phyloP scores from a whole-genome alignment of 1,140 invertebrate species.

The Monomorium pharaonis region DNA sequence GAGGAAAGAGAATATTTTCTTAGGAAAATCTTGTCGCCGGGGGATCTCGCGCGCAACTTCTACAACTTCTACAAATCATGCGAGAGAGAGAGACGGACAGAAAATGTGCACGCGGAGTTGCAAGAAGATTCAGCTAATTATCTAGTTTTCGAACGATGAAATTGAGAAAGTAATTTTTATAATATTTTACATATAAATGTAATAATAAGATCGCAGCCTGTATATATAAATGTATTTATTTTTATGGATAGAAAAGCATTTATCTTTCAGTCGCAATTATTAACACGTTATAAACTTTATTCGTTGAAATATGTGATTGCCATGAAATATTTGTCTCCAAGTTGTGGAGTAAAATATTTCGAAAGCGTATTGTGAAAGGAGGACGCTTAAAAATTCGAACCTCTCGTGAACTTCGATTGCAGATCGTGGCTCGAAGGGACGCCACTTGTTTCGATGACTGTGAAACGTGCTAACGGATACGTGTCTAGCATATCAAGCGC shows the following conservation, averaged over 20 bases:
- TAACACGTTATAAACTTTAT: slow-evolving; percentile 17
- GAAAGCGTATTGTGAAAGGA: background rate
- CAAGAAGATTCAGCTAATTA: background rate
- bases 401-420: background rate
- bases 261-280: background rate
- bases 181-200: background rate
- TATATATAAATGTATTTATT: background rate
- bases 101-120: background rate
- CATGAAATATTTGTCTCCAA: background rate
- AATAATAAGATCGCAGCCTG: background rate
- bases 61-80: background rate
- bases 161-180: background rate
- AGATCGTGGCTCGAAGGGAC: slow-evolving; percentile 16
- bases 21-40: slow-evolving; percentile 27
- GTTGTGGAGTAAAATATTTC: slow-evolving; percentile 18
- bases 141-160: background rate
- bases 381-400: background rate
- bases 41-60: background rate
- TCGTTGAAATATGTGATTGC: background rate
- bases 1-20: background rate
- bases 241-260: background rate
- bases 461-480: slow-evolving; percentile 68
- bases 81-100: background rate
- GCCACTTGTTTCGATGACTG: slow-evolving; percentile 64
- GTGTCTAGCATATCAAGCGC: slow-evolving; percentile 69